Conservation (phyloP, 1,140 invertebrate genomes). For the Diuraphis noxia region DNA sequence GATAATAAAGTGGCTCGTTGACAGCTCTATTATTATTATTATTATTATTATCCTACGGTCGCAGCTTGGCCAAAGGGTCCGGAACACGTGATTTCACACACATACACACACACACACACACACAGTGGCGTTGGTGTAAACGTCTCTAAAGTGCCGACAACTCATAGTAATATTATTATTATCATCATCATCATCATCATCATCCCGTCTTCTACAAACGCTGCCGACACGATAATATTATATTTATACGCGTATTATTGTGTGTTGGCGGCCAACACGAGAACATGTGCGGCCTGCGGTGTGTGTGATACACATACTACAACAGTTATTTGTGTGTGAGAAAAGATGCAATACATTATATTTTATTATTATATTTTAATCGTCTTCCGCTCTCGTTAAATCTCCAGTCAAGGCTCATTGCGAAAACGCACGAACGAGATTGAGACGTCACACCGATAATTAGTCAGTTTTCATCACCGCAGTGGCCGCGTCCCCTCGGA, state of each 20-base stretch:
- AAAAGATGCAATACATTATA: neutral
- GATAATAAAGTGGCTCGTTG: conserved; percentile 28
- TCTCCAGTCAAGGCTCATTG: neutral
- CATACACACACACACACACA: neutral
- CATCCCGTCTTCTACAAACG: neutral
- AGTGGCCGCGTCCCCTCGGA: neutral
- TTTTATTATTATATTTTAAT: neutral
- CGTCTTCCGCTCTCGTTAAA: neutral
- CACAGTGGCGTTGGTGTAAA: no score
- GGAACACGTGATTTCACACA: neutral
- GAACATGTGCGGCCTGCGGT: neutral
- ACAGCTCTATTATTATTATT: conserved; percentile 50
- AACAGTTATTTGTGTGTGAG: no score
- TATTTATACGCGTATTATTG: neutral
- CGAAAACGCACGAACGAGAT: neutral
- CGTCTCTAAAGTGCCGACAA: neutral
- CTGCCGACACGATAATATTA: neutral
- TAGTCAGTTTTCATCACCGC: neutral
- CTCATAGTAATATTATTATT: neutral
- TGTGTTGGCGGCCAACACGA: no score
- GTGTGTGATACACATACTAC: neutral
- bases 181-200: neutral
- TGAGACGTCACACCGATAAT: conserved; percentile 23
- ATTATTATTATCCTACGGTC: neutral
- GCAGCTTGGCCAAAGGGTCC: neutral